Evolutionary conservation across 2,888 invertebrate species (phyloP).

Genomic region (Drosophila mulleri): DNA sequence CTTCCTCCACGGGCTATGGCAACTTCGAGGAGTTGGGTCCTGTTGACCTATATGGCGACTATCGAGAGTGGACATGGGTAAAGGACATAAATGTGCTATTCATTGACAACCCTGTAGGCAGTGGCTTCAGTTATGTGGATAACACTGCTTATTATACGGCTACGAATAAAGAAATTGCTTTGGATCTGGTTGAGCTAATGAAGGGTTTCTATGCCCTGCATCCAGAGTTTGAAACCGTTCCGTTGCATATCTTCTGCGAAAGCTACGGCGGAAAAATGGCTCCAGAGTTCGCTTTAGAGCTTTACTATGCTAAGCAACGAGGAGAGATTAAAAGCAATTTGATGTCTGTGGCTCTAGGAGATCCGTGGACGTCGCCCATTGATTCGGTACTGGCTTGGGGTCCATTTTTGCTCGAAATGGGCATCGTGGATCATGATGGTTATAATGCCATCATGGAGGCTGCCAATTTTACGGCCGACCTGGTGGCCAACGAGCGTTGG

Average conservation of each 20-base stretch:
- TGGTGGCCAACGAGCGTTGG: conserved; percentile 87
- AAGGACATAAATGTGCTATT: conserved; percentile 92
- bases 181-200: conserved; percentile 91
- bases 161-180: conserved; percentile 89
- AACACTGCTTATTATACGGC: conserved; percentile 85
- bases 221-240: conserved; percentile 89
- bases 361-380: conserved; percentile 95
- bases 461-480: conserved; percentile 87
- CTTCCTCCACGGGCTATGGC: conserved; percentile 92
- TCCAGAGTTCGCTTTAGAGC: conserved; percentile 89
- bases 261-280: conserved; percentile 98
- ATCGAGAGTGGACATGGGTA: conserved; percentile 91
- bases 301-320: conserved; percentile 87
- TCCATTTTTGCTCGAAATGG: conserved; percentile 90
- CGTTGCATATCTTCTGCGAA: conserved; percentile 94
- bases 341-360: conserved; percentile 92
- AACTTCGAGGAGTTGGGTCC: conserved; percentile 94
- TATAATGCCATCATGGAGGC: conserved; percentile 87
- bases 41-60: conserved; percentile 88
- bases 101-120: conserved; percentile 95
- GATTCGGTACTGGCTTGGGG: conserved; percentile 94
- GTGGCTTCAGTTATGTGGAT: conserved; percentile 93
- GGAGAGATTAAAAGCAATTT: conserved; percentile 89
- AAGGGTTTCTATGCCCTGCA: conserved; percentile 88
- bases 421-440: conserved; percentile 89